These are phyloP conservation scores for Drosophila robusta DNA, from an alignment of 2,888 invertebrate genomes.

Conservation along the genomic window DNA sequence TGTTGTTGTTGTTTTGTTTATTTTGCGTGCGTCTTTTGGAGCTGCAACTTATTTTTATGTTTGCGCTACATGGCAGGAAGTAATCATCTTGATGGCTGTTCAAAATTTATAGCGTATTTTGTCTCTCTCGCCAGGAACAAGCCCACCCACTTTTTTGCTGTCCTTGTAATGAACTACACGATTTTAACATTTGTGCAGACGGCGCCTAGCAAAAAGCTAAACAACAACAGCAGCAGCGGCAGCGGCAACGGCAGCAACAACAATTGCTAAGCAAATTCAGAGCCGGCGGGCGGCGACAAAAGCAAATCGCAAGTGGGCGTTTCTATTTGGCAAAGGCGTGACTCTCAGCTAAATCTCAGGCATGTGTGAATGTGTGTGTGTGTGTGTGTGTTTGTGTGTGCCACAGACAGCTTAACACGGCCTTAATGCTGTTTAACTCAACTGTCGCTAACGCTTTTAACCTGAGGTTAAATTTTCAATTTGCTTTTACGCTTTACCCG, in stretches of 20 bases:
- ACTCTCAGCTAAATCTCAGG: conserved; percentile 48
- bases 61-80: conserved; percentile 76
- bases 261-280: conserved; percentile 59
- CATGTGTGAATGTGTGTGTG: conserved; percentile 19
- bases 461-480: conserved; percentile 80
- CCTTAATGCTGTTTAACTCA: conserved; percentile 78
- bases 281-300: conserved; percentile 51
- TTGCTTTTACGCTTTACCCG: conserved; percentile 63
- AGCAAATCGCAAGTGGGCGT: conserved; percentile 46
- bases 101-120: conserved; percentile 74
- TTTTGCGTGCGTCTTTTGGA: conserved; percentile 62
- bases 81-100: conserved; percentile 80
- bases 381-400: conserved; percentile 37
- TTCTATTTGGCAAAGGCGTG: conserved; percentile 50
- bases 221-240: conserved; percentile 38
- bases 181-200: conserved; percentile 73
- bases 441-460: conserved; percentile 79
- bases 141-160: conserved; percentile 3
- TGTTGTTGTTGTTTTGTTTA: conserved; percentile 63
- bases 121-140: conserved; percentile 12
- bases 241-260: conserved; percentile 15
- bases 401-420: conserved; percentile 75
- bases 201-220: conserved; percentile 49
- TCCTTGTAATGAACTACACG: conserved; percentile 74
- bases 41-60: conserved; percentile 78